Evolutionary conservation across 92 coral and sea anemone genomes (phyloP).

Genomic region (Epizoanthus fatuus): DNA sequence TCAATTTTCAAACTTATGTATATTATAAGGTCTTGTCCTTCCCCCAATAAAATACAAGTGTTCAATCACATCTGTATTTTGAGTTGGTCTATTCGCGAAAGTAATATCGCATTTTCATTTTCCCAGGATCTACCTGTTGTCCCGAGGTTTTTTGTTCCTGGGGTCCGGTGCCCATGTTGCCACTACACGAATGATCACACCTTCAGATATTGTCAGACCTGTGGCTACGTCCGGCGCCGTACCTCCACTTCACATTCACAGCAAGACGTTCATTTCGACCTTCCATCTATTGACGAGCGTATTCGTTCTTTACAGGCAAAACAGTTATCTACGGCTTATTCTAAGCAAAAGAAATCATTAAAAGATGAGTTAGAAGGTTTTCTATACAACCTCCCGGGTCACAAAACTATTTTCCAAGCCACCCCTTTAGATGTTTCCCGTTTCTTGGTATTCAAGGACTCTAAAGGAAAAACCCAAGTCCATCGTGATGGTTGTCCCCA

Average conservation of each 20-base stretch:
- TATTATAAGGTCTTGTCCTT: too few species aligned
- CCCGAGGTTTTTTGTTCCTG: slow-evolving; percentile 28
- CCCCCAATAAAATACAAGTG: too few species aligned
- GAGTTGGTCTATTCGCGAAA: not conserved
- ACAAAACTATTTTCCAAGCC: too few species aligned
- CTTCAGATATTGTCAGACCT: too few species aligned
- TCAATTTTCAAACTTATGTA: not conserved
- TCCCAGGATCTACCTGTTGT: slow-evolving; percentile 35
- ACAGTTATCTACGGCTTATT: too few species aligned
- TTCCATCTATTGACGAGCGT: slow-evolving; percentile 38
- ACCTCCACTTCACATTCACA: too few species aligned
- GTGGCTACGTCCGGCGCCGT: too few species aligned
- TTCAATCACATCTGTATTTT: not conserved
- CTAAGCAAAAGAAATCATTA: too few species aligned
- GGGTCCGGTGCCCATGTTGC: slow-evolving; percentile 32
- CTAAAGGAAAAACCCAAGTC: not conserved
- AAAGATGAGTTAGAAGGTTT: too few species aligned
- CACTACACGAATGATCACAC: slow-evolving; percentile 22
- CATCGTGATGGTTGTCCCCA: too few species aligned
- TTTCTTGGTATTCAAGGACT: slow-evolving; percentile 39
- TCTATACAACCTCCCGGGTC: too few species aligned
- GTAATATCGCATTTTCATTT: not conserved
- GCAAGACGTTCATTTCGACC: slow-evolving; percentile 20
- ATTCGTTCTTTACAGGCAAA: not conserved
- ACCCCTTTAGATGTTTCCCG: not conserved